Conservation (phyloP, 2,888 invertebrate species). For the Amphipoea oculea region DNA sequence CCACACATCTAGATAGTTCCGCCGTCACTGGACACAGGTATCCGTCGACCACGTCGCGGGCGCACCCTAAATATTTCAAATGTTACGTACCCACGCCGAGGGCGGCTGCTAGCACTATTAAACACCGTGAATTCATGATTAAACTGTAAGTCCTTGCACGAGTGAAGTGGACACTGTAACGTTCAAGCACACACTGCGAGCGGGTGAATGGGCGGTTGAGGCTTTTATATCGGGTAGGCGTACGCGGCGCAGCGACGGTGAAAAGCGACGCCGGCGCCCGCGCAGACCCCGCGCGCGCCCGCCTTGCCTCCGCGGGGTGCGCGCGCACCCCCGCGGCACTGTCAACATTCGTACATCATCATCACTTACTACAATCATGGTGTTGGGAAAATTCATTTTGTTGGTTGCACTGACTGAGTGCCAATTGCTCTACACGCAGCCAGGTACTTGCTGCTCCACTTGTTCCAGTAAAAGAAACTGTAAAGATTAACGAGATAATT, state of each 20-base stretch:
- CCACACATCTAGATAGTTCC: conserved; percentile 68
- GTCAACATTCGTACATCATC: conserved; percentile 54
- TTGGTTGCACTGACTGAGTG: conserved; percentile 11
- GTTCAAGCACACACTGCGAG: conserved; percentile 90
- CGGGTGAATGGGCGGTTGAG: conserved; percentile 89
- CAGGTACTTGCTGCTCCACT: background rate
- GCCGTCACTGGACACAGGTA: conserved; percentile 71
- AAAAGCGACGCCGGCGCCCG: conserved; percentile 83
- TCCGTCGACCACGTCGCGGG: conserved; percentile 58
- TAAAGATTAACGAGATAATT: conserved; percentile 39
- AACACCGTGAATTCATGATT: conserved; percentile 90
- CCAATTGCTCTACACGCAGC: conserved; percentile 14
- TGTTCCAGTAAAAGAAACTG: conserved; percentile 21
- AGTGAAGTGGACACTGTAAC: conserved; percentile 88
- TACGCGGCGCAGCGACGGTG: conserved; percentile 83
- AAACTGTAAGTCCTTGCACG: conserved; percentile 88
- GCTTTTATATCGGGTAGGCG: conserved; percentile 89
- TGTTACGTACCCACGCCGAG: conserved; percentile 93
- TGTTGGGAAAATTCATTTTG: conserved; percentile 42
- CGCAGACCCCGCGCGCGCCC: conserved; percentile 73
- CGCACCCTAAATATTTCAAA: conserved; percentile 87
- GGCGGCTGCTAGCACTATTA: conserved; percentile 91
- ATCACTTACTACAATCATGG: conserved; percentile 47
- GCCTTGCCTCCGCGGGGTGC: conserved; percentile 58
- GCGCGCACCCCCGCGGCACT: conserved; percentile 61